A percentile compares a stretch with the other conserved stretches of the same genome.
Conservation (phyloP, 1,140 invertebrate species). For the Rhynchophorus ferrugineus region DNA sequence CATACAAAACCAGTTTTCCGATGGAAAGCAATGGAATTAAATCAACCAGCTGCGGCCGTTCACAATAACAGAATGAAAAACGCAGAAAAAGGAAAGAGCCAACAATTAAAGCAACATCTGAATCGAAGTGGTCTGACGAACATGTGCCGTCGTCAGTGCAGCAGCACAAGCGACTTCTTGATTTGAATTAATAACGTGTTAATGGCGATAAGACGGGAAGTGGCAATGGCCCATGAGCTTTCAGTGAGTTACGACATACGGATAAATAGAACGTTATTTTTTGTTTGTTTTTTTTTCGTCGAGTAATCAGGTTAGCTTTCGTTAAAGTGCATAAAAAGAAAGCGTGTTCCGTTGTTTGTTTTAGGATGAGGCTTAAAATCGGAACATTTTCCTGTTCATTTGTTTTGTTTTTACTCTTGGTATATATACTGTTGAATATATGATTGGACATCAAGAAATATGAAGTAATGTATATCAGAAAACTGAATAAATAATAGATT, state of each 20-base stretch:
- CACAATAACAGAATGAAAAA: neutral
- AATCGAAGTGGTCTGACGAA: neutral
- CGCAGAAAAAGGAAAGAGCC: neutral
- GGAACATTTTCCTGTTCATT: too few relatives aligned
- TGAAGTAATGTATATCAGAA: too few relatives aligned
- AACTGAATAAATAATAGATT: too few relatives aligned
- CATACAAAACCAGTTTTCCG: too few relatives aligned
- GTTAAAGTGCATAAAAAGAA: too few relatives aligned
- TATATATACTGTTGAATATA: too few relatives aligned
- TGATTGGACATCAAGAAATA: too few relatives aligned
- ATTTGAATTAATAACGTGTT: conserved; percentile 20
- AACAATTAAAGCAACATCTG: neutral
- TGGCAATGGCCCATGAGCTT: conserved; percentile 16
- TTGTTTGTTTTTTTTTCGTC: conserved; percentile 5
- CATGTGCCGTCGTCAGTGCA: neutral
- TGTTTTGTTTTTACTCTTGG: too few relatives aligned
- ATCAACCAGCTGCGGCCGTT: neutral
- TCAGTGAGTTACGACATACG: conserved; percentile 1
- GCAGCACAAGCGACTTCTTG: conserved; percentile 11
- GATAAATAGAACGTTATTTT: neutral
- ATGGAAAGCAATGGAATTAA: too few relatives aligned
- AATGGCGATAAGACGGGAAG: conserved; percentile 22
- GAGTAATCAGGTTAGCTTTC: too few relatives aligned
- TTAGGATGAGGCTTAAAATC: too few relatives aligned
- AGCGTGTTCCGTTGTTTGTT: too few relatives aligned